These are phyloP conservation scores for Orthosia incerta DNA, from an alignment of 2,888 invertebrate genomes.

Conservation along the genomic window DNA sequence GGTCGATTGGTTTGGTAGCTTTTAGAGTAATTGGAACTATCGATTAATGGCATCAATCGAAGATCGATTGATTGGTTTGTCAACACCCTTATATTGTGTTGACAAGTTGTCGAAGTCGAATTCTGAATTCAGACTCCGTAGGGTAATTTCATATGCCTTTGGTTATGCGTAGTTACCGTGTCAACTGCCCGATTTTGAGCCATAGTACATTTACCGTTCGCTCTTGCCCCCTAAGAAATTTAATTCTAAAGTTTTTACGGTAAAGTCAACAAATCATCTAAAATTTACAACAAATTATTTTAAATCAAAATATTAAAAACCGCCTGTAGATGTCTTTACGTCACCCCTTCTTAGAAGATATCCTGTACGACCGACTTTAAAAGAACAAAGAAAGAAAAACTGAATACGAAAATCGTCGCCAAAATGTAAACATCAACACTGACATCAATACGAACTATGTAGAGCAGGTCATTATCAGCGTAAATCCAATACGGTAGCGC, in stretches of 20 bases:
- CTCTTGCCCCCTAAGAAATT: not conserved
- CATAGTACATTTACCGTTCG: too few species aligned
- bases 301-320: not conserved
- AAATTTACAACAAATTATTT: too few species aligned
- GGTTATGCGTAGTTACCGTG: too few species aligned
- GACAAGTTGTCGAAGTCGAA: too few species aligned
- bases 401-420: conserved; percentile 27
- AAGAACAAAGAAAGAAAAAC: conserved; percentile 11
- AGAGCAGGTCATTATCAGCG: conserved; percentile 61
- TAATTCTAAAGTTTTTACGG: not conserved
- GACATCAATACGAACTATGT: conserved; percentile 48
- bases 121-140: too few species aligned
- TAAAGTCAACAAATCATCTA: not conserved
- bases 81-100: too few species aligned
- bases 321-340: not conserved
- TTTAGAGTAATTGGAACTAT: not conserved
- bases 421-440: conserved; percentile 58
- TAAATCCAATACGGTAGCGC: conserved; percentile 52
- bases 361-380: not conserved
- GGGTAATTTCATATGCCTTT: too few species aligned
- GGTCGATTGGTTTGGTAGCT: not conserved
- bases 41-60: not conserved
- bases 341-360: not conserved
- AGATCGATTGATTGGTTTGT: too few species aligned
- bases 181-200: not conserved